phyloP scores from a whole-genome alignment of 2,888 invertebrate species.

The Stenolophus ochropezus region DNA sequence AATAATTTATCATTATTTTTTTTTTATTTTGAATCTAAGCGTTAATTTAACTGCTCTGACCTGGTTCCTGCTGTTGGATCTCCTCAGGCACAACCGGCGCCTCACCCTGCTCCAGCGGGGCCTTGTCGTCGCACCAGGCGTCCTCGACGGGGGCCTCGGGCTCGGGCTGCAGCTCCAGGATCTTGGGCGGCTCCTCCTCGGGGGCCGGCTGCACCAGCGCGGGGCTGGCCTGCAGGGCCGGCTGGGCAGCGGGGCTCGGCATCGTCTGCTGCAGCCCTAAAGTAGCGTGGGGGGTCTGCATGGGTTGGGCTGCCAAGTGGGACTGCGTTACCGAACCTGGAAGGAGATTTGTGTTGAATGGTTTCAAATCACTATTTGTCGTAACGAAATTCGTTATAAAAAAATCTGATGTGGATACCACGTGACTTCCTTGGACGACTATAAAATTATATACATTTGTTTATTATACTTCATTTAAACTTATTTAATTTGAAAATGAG shows the following conservation, averaged over 20 bases:
- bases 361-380: too few species aligned
- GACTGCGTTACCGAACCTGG: conserved; percentile 37
- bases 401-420: too few species aligned
- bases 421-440: too few species aligned
- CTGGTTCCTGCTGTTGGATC: conserved; percentile 49
- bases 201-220: conserved; percentile 62
- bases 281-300: conserved; percentile 27
- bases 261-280: conserved; percentile 44
- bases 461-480: too few species aligned
- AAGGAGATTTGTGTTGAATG: too few species aligned
- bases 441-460: too few species aligned
- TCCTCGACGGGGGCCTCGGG: conserved; percentile 31
- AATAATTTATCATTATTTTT: too few species aligned
- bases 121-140: conserved; percentile 50
- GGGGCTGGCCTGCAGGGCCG: conserved; percentile 32
- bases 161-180: conserved; percentile 40
- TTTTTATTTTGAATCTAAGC: too few species aligned
- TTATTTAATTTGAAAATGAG: too few species aligned
- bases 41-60: too few species aligned
- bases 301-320: conserved; percentile 34
- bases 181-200: conserved; percentile 65
- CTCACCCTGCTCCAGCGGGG: conserved; percentile 55
- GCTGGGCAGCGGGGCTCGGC: conserved; percentile 32
- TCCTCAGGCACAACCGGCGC: conserved; percentile 31
- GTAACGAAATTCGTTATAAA: too few species aligned